These are phyloP conservation scores for Neotoma lepida DNA, from an alignment of 2,113 vertebrate genomes.

Conservation along the genomic window DNA sequence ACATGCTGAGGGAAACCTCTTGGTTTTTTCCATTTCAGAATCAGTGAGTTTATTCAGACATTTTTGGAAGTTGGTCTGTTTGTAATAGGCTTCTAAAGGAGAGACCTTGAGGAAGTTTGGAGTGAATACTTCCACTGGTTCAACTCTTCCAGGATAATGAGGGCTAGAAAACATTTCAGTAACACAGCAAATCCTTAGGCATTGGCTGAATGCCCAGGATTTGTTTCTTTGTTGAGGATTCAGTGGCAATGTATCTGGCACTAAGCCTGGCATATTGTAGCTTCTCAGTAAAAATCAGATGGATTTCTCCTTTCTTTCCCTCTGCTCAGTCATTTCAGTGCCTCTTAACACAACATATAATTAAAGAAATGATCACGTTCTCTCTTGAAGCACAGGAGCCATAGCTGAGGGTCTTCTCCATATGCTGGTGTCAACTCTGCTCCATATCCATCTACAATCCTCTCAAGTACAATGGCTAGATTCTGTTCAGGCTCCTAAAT, in stretches of 20 bases:
- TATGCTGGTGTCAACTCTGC: background rate
- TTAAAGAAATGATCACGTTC: background rate
- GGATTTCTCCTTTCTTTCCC: conserved; percentile 16
- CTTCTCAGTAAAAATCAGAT: conserved; percentile 37
- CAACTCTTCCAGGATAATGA: background rate
- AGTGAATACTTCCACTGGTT: background rate
- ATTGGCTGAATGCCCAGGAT: background rate
- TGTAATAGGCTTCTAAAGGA: background rate
- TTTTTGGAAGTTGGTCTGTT: background rate
- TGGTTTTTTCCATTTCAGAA: conserved; percentile 8
- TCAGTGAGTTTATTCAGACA: background rate
- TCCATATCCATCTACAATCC: background rate
- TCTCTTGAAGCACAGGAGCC: background rate
- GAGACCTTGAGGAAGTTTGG: background rate
- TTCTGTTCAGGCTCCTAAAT: background rate
- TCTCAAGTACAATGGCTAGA: background rate
- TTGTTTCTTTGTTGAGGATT: conserved; percentile 27
- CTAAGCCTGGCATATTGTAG: background rate
- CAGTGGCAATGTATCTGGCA: background rate
- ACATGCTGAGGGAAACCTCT: background rate
- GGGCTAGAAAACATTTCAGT: background rate
- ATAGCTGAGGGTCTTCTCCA: background rate
- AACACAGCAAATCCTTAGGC: background rate
- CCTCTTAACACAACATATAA: background rate
- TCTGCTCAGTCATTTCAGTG: background rate